A percentile compares a stretch with the other conserved stretches of the same genome.
These are phyloP conservation scores for Fragum fragum DNA, from an alignment of 2,888 invertebrate species.

Conservation along the genomic window DNA sequence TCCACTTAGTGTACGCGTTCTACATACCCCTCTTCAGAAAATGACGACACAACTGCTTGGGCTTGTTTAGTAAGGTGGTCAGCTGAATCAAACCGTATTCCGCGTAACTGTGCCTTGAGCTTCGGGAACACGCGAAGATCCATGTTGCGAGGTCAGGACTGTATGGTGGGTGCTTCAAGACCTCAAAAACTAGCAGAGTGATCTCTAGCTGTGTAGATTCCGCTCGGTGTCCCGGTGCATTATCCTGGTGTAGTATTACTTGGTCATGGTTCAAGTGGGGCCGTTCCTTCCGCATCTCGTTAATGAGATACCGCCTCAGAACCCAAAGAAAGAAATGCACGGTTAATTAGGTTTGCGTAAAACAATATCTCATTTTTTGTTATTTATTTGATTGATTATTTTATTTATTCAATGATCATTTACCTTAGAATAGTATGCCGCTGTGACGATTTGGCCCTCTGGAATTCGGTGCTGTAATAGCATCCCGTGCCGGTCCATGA, in stretches of 20 bases:
- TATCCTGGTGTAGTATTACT: conserved; percentile 3
- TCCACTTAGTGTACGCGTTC: background rate
- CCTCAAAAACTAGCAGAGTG: conserved; percentile 2
- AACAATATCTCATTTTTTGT: background rate
- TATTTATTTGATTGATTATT: background rate
- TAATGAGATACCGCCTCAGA: conserved; percentile 3
- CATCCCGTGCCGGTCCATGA: conserved; percentile 28
- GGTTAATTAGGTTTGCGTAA: conserved; percentile 4
- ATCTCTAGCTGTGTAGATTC: conserved; percentile 7
- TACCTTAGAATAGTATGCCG: conserved; percentile 31
- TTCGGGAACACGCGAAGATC: conserved; percentile 13
- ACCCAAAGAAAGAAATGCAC: background rate
- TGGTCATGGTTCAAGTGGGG: background rate
- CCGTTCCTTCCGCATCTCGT: conserved; percentile 3
- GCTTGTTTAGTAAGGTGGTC: background rate
- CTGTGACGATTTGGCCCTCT: conserved; percentile 19
- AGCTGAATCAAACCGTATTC: conserved; percentile 11
- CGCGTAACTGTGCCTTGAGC: background rate
- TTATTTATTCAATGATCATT: background rate
- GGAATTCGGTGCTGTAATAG: conserved; percentile 16
- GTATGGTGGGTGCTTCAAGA: conserved; percentile 6
- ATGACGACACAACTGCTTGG: conserved; percentile 5
- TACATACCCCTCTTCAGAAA: background rate
- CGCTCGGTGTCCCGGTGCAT: conserved; percentile 2
- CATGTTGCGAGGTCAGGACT: conserved; percentile 10